Conservation (phyloP, 2,113 vertebrate genomes). For the Entomyzon cyanotis region DNA sequence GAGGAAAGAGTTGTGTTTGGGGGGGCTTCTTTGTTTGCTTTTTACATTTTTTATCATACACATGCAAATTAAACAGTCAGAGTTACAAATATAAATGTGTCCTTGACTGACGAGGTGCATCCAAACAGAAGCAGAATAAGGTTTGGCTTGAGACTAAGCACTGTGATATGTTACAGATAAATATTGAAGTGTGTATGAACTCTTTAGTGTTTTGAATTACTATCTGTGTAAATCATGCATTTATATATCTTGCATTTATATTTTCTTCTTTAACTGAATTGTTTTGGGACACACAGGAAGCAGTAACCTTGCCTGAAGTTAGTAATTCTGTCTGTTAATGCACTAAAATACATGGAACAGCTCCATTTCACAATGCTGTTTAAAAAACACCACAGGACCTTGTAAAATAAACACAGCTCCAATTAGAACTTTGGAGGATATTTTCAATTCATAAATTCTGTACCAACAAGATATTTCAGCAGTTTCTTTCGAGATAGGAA, state of each 20-base stretch:
- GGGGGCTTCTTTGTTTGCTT: no score
- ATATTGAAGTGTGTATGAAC: not conserved
- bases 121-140: not conserved
- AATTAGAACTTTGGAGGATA: slow-evolving; percentile 47
- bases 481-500: slow-evolving; percentile 44
- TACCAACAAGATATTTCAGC: slow-evolving; percentile 15
- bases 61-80: not conserved
- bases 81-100: not conserved
- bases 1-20: not conserved
- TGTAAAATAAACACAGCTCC: slow-evolving; percentile 49
- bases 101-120: not conserved
- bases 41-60: not conserved
- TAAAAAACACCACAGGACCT: not conserved
- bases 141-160: not conserved
- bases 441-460: slow-evolving; percentile 30
- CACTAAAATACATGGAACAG: not conserved
- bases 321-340: not conserved
- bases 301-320: not conserved
- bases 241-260: not conserved
- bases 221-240: not conserved
- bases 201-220: not conserved
- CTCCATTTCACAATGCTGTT: not conserved
- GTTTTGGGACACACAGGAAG: not conserved
- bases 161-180: not conserved
- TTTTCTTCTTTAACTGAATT: not conserved